Conservation (phyloP, 2,888 invertebrate species). For the Stratiomys singularior region DNA sequence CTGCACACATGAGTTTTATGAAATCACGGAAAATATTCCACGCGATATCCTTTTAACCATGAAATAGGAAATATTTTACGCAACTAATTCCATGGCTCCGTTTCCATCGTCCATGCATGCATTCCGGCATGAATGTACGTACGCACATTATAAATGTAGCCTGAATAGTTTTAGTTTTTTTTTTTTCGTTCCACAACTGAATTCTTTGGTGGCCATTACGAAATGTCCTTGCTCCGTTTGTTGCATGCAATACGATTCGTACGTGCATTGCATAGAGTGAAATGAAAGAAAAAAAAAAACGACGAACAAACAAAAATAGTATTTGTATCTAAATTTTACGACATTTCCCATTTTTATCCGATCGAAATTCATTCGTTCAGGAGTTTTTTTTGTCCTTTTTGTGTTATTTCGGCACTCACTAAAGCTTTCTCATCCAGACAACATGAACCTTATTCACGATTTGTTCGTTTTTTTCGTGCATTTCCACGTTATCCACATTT, state of each 20-base stretch:
- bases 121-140: too few relatives aligned
- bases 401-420: not conserved
- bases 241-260: not conserved
- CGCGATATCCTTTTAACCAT: too few relatives aligned
- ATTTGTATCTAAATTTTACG: conserved; percentile 18
- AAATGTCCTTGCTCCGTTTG: not conserved
- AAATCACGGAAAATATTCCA: too few relatives aligned
- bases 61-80: too few relatives aligned
- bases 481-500: not conserved
- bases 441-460: not conserved
- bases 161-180: not conserved
- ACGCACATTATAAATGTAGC: not conserved
- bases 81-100: too few relatives aligned
- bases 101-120: too few relatives aligned
- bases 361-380: conserved; percentile 26
- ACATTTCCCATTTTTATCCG: conserved; percentile 32
- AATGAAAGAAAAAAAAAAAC: not conserved
- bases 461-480: not conserved
- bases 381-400: not conserved
- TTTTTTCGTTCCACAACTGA: not conserved
- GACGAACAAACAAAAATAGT: conserved; percentile 18
- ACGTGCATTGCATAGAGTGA: not conserved
- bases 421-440: not conserved
- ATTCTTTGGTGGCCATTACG: not conserved
- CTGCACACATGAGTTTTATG: not conserved